phyloP scores from a whole-genome alignment of 2,797 vertebrate genomes.

The Etheostoma perlongum region DNA sequence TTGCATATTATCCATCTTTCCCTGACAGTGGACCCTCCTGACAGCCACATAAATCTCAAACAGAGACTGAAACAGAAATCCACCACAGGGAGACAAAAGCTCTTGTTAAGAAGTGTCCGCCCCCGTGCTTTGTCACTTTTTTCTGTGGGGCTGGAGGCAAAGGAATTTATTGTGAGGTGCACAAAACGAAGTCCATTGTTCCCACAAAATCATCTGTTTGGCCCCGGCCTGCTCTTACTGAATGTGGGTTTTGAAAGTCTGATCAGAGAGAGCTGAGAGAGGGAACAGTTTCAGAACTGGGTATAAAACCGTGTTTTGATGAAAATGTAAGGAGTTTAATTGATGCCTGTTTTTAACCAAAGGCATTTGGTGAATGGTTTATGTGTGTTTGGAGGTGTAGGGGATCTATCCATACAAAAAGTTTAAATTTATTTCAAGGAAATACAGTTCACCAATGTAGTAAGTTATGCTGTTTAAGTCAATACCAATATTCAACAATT shows the following conservation, averaged over 20 bases:
- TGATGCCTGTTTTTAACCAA: neutral
- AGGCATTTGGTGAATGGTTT: neutral
- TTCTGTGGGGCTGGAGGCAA: slow-evolving; percentile 42
- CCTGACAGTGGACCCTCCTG: slow-evolving; percentile 44
- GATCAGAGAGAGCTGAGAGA: slow-evolving; percentile 48
- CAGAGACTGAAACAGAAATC: slow-evolving; percentile 60
- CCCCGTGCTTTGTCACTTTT: slow-evolving; percentile 68
- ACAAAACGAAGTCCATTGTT: slow-evolving; percentile 77
- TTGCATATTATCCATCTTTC: slow-evolving; percentile 37
- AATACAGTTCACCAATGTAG: neutral
- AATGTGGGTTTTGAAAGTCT: slow-evolving; percentile 65
- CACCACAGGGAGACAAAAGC: slow-evolving; percentile 74
- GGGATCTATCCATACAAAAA: neutral
- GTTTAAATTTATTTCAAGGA: neutral
- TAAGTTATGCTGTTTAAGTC: neutral
- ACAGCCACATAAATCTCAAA: slow-evolving; percentile 57
- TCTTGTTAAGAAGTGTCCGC: slow-evolving; percentile 70
- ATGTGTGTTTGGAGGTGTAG: neutral
- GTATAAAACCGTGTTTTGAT: neutral
- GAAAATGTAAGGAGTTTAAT: neutral
- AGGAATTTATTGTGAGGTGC: slow-evolving; percentile 69
- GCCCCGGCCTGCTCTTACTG: slow-evolving; percentile 44
- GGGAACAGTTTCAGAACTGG: slow-evolving; percentile 27
- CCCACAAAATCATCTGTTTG: slow-evolving; percentile 64
- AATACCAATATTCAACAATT: neutral